A percentile compares a stretch with the other conserved stretches of the same genome.
Conservation (phyloP, 2,113 vertebrate species). For the Nibea coibor region DNA sequence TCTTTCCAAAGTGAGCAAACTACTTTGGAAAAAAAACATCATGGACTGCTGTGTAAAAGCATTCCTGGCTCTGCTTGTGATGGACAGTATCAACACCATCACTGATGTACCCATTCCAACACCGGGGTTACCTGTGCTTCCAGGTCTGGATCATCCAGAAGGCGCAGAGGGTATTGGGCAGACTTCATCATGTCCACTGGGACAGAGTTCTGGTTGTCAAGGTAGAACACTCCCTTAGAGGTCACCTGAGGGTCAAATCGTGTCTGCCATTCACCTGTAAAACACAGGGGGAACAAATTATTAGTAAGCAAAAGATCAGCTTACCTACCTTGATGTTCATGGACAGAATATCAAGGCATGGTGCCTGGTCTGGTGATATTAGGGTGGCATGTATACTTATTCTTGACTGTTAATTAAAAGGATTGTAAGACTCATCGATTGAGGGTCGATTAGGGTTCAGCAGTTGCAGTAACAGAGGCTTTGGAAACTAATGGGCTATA, state of each 20-base stretch:
- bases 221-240: conserved; percentile 84
- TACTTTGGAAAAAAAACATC: not conserved
- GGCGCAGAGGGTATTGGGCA: conserved; percentile 86
- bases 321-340: not conserved
- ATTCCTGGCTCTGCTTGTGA: not conserved
- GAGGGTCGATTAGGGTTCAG: no score
- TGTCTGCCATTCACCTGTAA: conserved; percentile 89
- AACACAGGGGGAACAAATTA: not conserved
- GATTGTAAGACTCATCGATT: no score
- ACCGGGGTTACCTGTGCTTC: conserved; percentile 84
- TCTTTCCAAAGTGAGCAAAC: not conserved
- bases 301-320: not conserved
- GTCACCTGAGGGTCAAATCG: conserved; percentile 89
- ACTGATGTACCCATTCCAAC: not conserved
- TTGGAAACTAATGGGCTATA: no score
- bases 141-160: conserved; percentile 83
- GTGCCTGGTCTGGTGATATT: not conserved
- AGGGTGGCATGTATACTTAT: not conserved
- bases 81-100: not conserved
- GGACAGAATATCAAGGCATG: not conserved
- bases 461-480: no score
- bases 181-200: conserved; percentile 93
- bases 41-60: not conserved
- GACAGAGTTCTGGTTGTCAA: conserved; percentile 82
- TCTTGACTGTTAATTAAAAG: no score